Base-by-base conservation (phyloP, 2,888 invertebrate species). In the Nomada goodeniana region DNA sequence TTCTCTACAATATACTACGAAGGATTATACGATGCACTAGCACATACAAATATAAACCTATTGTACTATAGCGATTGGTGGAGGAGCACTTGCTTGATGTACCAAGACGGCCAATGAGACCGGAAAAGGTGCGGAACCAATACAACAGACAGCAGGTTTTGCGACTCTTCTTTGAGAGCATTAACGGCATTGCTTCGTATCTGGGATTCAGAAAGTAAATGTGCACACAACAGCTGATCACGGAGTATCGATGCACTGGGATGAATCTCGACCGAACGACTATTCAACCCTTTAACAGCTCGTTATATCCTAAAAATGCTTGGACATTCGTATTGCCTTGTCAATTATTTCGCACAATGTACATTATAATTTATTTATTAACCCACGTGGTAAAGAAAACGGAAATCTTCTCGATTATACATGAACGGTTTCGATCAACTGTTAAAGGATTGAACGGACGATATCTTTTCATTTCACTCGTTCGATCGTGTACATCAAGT, bases 151-250 rank as follows among this genome's bases (percentile, higher is more conserved):
- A 87, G 64, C 85, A 86, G 82, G 86, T 84, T 74, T 89, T 86
- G 69, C 87, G 84, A 83, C 84, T 90, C 86, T 91, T 91, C 87
- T 86, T 84, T 86, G 88, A 90, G 80, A 91, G 86, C 84, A 80
- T 91, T 86, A 87, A 88, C 75, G 90, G 88, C 83, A 85, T 91
- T 80, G 88, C 90, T 80, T 86, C 89, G 77, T 91, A 89, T 89
- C 87, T 90, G 76, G 91, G 87, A 75, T 83, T 88, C 80, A 85
- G 86, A 85, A 87, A 88, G 69, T 90, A 89, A 87, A 60, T 71
- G 71, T 55, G 78, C 85, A 74, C 72, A 47, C 69, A 68, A 59
- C 64, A 52, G 65, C 63, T 60, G 52, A 60, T 64, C 71, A 68
- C 59, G 70, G 82, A 85, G 80, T 86, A 83, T 78, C 76, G 64